Conservation (phyloP, 2,888 invertebrate genomes). For the Apotomis capreana region DNA sequence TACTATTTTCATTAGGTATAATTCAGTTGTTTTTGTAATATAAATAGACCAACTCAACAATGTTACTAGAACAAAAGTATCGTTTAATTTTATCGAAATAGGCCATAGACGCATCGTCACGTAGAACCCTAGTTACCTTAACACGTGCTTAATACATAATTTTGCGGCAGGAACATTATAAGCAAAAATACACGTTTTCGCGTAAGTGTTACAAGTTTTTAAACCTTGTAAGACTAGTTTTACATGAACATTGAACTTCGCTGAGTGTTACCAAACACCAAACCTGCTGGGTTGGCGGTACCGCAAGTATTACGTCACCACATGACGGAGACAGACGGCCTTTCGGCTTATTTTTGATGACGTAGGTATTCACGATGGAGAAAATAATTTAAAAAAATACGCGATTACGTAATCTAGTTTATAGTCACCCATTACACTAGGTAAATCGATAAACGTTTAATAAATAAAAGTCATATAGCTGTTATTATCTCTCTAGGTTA, state of each 20-base stretch:
- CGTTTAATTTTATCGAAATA: background rate
- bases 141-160: background rate
- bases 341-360: slow-evolving; percentile 14
- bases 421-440: no score
- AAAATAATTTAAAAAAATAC: background rate
- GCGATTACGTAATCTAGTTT: no score
- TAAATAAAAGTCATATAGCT: no score
- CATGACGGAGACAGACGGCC: background rate
- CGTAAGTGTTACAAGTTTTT: background rate
- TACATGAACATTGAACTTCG: slow-evolving; percentile 36
- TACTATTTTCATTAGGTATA: no score
- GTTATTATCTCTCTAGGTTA: no score
- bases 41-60: no score
- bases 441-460: no score
- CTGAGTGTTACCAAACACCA: slow-evolving; percentile 22
- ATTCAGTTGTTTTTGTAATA: no score
- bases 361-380: background rate
- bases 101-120: background rate
- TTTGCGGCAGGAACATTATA: background rate
- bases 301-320: slow-evolving; percentile 16
- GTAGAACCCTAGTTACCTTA: background rate
- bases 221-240: slow-evolving; percentile 28
- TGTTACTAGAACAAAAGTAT: background rate
- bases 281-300: slow-evolving; percentile 9
- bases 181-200: slow-evolving; percentile 2